Conservation (phyloP, 2,113 vertebrate species). For the Eira barbara region DNA sequence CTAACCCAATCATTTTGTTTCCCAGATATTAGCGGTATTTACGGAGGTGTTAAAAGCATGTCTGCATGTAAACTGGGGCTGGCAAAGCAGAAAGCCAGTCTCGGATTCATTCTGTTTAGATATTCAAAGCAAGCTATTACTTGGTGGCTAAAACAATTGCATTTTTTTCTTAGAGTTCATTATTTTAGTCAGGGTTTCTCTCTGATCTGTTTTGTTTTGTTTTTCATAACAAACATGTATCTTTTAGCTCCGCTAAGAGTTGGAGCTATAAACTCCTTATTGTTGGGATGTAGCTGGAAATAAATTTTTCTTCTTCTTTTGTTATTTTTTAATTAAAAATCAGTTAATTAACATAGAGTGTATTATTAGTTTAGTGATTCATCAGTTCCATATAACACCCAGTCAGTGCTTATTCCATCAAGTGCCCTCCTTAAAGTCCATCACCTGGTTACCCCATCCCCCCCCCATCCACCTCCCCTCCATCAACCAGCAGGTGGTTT, state of each 20-base stretch:
- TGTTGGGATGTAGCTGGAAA: conserved; percentile 3
- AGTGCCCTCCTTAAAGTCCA: background rate
- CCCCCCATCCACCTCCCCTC: background rate
- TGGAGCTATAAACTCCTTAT: conserved; percentile 38
- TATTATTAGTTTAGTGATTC: background rate
- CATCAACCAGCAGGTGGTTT: background rate
- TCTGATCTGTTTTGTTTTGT: conserved; percentile 17
- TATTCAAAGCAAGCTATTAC: conserved; percentile 39
- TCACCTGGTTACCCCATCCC: background rate
- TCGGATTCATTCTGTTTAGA: conserved; percentile 63
- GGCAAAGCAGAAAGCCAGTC: background rate
- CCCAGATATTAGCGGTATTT: conserved; percentile 56
- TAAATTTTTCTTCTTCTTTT: background rate
- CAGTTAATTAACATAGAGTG: background rate
- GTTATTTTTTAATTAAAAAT: background rate
- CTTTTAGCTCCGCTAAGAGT: conserved; percentile 39
- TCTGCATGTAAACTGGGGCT: conserved; percentile 50
- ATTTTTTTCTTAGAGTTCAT: conserved; percentile 40
- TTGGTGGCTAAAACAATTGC: conserved; percentile 61
- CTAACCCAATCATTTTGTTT: background rate
- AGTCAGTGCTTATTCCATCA: background rate
- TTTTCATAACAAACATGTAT: conserved; percentile 32
- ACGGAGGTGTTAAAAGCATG: conserved; percentile 57
- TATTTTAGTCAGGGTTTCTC: conserved; percentile 43
- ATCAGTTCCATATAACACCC: background rate